A percentile compares a stretch with the other conserved stretches of the same genome.
phyloP scores from a whole-genome alignment of 92 coral and sea anemone genomes.

The Heliopora coerulea region DNA sequence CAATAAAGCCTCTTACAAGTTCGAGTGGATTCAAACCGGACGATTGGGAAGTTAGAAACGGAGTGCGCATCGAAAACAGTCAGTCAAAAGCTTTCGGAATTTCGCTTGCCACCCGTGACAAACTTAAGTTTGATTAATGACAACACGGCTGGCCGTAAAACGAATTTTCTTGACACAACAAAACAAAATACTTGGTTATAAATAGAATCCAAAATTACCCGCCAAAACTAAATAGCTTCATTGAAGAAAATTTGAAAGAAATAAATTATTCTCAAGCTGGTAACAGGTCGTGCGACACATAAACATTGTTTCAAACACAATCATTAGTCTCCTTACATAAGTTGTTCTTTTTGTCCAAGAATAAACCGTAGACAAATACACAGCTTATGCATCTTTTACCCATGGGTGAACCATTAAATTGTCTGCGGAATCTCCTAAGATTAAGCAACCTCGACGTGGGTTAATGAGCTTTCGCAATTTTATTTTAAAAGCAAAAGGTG shows the following conservation, averaged over 20 bases:
- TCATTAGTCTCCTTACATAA: too few relatives aligned
- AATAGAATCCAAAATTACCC: constrained; percentile 19
- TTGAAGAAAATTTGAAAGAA: too few relatives aligned
- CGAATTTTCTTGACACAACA: constrained; percentile 43
- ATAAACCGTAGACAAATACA: too few relatives aligned
- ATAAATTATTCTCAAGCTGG: too few relatives aligned
- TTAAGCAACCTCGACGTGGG: too few relatives aligned
- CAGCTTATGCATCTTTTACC: too few relatives aligned
- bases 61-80: not conserved
- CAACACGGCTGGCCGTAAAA: constrained; percentile 32
- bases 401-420: too few relatives aligned
- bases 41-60: not conserved
- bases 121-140: constrained; percentile 27
- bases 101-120: constrained; percentile 24
- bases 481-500: too few relatives aligned
- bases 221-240: not conserved
- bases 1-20: not conserved
- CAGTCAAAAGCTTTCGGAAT: not conserved
- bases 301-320: constrained; percentile 6
- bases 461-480: too few relatives aligned
- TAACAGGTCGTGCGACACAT: not conserved
- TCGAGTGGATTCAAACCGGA: constrained; percentile 2
- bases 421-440: too few relatives aligned
- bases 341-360: not conserved
- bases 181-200: constrained; percentile 40